Evolutionary conservation across 2,113 vertebrate species (phyloP).

Genomic region (Neolamprologus toae): DNA sequence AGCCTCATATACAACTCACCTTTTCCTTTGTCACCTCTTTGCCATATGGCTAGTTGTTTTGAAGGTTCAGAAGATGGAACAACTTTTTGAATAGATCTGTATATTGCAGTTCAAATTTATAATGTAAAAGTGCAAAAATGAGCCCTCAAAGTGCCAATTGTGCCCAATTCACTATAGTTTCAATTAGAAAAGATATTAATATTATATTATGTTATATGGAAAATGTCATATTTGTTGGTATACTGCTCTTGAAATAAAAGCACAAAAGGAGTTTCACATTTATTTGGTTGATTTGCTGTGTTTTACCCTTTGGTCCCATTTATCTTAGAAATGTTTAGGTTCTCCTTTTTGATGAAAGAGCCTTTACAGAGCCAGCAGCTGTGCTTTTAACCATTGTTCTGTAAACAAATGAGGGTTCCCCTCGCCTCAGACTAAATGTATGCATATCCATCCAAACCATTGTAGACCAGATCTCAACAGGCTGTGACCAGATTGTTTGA

Average conservation of each 20-base stretch:
- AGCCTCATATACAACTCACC: not conserved
- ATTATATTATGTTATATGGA: fast-evolving
- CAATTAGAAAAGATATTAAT: not conserved
- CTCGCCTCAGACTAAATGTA: not conserved
- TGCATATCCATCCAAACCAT: not conserved
- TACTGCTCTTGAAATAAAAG: not conserved
- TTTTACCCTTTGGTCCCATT: not conserved
- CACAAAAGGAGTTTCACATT: not conserved
- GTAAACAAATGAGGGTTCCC: not conserved
- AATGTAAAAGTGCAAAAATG: not conserved
- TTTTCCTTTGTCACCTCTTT: not conserved
- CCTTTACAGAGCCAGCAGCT: not conserved
- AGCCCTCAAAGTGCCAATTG: not conserved
- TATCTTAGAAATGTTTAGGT: not conserved
- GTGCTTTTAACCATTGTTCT: not conserved
- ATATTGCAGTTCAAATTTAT: not conserved
- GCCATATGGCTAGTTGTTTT: not conserved
- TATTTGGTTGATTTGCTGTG: not conserved
- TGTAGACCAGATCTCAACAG: not conserved
- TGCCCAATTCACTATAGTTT: not conserved
- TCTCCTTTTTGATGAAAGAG: not conserved
- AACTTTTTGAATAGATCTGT: not conserved
- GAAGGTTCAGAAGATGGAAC: not conserved
- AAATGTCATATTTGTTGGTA: not conserved
- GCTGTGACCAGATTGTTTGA: not conserved